phyloP scores from a whole-genome alignment of 1,140 invertebrate species.

The Rhopalosiphum padi region DNA sequence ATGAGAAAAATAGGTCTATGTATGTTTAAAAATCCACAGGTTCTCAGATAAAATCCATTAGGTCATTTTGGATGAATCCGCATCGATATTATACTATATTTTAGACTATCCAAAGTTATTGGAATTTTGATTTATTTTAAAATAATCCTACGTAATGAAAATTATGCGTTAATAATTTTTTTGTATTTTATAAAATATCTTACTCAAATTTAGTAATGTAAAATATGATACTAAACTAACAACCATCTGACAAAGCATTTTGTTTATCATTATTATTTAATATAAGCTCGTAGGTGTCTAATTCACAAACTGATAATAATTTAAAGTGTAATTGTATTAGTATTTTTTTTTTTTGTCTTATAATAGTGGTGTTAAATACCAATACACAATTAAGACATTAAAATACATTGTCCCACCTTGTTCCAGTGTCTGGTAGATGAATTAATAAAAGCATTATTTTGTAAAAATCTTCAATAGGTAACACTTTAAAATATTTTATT shows the following conservation, averaged over 20 bases:
- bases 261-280: background rate
- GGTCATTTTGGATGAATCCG: background rate
- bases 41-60: no score
- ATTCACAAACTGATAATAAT: background rate
- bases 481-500: background rate
- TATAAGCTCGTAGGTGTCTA: background rate
- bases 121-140: background rate
- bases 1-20: background rate
- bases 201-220: background rate
- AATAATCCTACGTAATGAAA: background rate
- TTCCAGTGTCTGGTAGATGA: background rate
- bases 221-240: background rate
- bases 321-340: background rate
- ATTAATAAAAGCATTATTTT: background rate
- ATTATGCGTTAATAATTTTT: no score
- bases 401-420: background rate
- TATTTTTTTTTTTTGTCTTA: background rate
- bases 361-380: background rate
- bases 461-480: background rate
- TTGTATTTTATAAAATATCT: background rate
- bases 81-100: background rate
- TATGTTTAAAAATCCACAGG: background rate
- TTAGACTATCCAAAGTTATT: no score
- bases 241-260: background rate
- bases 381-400: background rate